A percentile compares a stretch with the other conserved stretches of the same genome.
Conservation (phyloP, 2,797 vertebrate species). For the Acanthornis magna region DNA sequence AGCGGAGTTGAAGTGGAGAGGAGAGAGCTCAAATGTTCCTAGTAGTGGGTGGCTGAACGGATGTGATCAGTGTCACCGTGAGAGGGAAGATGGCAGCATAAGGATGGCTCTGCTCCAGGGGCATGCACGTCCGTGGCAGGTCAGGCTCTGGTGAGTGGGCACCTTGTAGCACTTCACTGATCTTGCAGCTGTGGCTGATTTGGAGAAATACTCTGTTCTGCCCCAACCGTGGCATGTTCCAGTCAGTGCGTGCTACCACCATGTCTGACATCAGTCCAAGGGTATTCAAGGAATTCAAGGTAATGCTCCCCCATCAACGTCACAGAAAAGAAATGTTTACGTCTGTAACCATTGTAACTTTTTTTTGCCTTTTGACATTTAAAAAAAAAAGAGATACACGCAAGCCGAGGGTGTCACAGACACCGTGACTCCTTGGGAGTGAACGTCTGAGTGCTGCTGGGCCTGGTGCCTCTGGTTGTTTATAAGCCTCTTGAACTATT, state of each 20-base stretch:
- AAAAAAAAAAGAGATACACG: neutral
- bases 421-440: neutral
- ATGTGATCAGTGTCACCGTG: neutral
- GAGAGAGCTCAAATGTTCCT: neutral
- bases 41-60: neutral
- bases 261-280: neutral
- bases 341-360: neutral
- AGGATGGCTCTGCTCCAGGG: neutral
- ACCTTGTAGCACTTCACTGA: neutral
- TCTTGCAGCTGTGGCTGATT: neutral
- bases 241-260: rapidly evolving
- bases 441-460: neutral
- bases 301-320: neutral
- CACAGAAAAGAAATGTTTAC: neutral
- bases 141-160: neutral
- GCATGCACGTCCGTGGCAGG: rapidly evolving
- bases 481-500: constrained; percentile 36
- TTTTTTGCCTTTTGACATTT: constrained; percentile 9
- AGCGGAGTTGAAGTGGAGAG: neutral
- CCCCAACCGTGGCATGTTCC: neutral
- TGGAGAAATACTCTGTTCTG: neutral
- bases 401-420: neutral
- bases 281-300: neutral
- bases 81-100: neutral
- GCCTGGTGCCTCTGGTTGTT: constrained; percentile 33